These are phyloP conservation scores for Ceryle rudis DNA, from an alignment of 2,797 vertebrate genomes.

Conservation along the genomic window DNA sequence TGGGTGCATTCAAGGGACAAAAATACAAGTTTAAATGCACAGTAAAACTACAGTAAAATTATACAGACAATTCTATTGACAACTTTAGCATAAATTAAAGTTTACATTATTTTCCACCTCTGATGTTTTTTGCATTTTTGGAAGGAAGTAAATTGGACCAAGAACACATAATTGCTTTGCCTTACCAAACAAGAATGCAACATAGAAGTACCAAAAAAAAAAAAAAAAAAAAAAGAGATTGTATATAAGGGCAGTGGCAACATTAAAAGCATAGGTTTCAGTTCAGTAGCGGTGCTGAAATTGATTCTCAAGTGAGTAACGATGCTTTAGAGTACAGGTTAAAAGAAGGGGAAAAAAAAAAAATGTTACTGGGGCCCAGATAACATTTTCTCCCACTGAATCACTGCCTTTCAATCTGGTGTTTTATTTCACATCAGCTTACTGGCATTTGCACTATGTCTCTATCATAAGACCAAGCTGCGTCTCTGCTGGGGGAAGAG, in stretches of 20 bases:
- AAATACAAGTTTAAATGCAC: not conserved
- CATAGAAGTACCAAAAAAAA: not conserved
- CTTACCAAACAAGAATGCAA: not conserved
- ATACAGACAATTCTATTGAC: not conserved
- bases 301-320: slow-evolving; percentile 34
- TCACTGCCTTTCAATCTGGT: slow-evolving; percentile 77
- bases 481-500: slow-evolving; percentile 42
- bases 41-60: not conserved
- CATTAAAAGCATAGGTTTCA: not conserved
- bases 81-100: not conserved
- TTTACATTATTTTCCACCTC: not conserved
- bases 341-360: slow-evolving; percentile 19
- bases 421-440: slow-evolving; percentile 82
- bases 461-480: slow-evolving; percentile 56
- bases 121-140: not conserved
- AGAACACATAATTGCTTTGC: not conserved
- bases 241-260: not conserved
- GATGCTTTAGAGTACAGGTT: slow-evolving; percentile 49
- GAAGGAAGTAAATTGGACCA: not conserved
- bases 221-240: not conserved
- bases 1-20: not conserved
- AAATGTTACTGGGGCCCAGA: slow-evolving; percentile 36
- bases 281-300: not conserved
- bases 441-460: slow-evolving; percentile 76
- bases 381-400: slow-evolving; percentile 78